Base-by-base conservation (phyloP, 2,888 invertebrate species). In the Chaitophorus viminalis region DNA sequence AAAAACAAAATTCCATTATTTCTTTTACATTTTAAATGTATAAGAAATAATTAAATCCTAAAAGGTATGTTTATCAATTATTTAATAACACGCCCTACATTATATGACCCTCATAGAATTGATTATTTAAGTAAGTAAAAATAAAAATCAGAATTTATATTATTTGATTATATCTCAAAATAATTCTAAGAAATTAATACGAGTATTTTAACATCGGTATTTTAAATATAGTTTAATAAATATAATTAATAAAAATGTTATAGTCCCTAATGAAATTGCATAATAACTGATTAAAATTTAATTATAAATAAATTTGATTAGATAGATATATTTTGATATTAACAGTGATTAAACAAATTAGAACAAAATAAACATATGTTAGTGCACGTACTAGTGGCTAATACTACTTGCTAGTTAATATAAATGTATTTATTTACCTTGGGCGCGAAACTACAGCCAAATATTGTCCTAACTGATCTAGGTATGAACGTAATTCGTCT, bases 381-480 rank as follows among this genome's bases (percentile, higher is more conserved):
- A 39, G 8, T 39, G 39, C 39, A 39, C 11, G 39, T 39, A 39
- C n/a, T n/a, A n/a, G n/a, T n/a, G n/a, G 6, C 3, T 39, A 39
- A 5, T 39, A 39, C 4, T 6, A 39, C 36, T 5, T 39, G 6
- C 36, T 39, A 5, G 6, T 39, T 39, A 46, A 46, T 46, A 46
- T 46, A 4, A 9, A 46, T 60, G 21, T n/a, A 29, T 29, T 4
- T 72, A 70, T 72, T 74, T 90, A 93, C 93, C 93, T 92, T 36
- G 93, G 93, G 90, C 93, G 90, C 31, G 93, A 93, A 25, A 92
- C 92, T 76, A 93, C 92, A 36, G 93, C 93, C 90, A 93, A 93
- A 90, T 93, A 93, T 90, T 93, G 93, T 89, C 93, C 92, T 78
- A 93, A 91, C 74, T 92, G 92, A 89, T 92, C 92, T 68, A 93